These are phyloP conservation scores for Trichonephila clavipes DNA, from an alignment of 1,140 invertebrate genomes.

Conservation along the genomic window DNA sequence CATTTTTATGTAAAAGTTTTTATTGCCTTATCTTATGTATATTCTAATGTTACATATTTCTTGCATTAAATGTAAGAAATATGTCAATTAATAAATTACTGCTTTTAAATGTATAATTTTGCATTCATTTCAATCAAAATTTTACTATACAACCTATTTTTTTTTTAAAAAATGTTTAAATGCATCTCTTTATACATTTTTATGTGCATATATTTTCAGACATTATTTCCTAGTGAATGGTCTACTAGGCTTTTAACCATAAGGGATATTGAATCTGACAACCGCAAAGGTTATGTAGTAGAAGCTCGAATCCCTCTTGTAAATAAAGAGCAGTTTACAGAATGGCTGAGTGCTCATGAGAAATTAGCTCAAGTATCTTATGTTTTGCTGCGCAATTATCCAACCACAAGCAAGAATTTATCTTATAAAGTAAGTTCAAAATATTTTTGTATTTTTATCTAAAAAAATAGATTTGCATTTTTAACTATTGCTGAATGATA, in stretches of 20 bases:
- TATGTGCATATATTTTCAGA: slow-evolving; percentile 13
- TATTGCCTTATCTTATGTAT: too few species aligned
- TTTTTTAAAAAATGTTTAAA: too few species aligned
- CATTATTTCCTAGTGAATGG: slow-evolving; percentile 55
- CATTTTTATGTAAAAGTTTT: too few species aligned
- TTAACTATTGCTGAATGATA: neutral
- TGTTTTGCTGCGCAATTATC: slow-evolving; percentile 60
- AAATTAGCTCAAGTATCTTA: slow-evolving; percentile 55
- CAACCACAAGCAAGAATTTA: slow-evolving; percentile 61
- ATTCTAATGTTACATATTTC: too few species aligned
- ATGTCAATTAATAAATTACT: too few species aligned
- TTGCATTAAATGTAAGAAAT: too few species aligned
- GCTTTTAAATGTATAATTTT: too few species aligned
- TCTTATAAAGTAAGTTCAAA: slow-evolving; percentile 52
- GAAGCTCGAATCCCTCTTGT: slow-evolving; percentile 69
- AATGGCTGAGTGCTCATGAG: slow-evolving; percentile 65
- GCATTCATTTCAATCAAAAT: too few species aligned
- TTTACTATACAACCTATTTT: too few species aligned
- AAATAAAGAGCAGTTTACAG: slow-evolving; percentile 65
- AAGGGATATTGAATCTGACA: slow-evolving; percentile 67
- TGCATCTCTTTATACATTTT: too few species aligned
- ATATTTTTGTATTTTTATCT: neutral
- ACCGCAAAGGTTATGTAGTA: slow-evolving; percentile 69
- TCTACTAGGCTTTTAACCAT: slow-evolving; percentile 53
- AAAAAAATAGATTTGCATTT: neutral